These are phyloP conservation scores for Drosophila ironensis DNA, from an alignment of 1,140 invertebrate genomes.

Conservation along the genomic window DNA sequence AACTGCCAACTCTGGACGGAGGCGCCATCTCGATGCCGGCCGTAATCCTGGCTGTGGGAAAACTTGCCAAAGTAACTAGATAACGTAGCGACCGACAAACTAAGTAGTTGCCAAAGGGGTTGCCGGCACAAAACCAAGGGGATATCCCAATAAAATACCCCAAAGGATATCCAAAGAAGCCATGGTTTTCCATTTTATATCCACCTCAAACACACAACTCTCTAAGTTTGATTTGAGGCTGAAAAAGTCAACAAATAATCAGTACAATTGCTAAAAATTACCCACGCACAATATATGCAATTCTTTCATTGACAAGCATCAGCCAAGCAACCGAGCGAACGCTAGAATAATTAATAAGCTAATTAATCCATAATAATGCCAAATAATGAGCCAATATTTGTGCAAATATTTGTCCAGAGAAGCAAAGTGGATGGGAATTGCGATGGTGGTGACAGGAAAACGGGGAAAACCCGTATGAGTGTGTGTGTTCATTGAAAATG, in stretches of 20 bases:
- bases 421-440: conserved; percentile 41
- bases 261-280: too few relatives aligned
- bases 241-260: too few relatives aligned
- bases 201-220: too few relatives aligned
- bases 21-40: conserved; percentile 24
- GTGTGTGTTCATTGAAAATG: conserved; percentile 60
- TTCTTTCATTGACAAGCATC: too few relatives aligned
- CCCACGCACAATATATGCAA: too few relatives aligned
- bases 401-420: conserved; percentile 47
- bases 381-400: conserved; percentile 76
- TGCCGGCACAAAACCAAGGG: not conserved
- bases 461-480: not conserved
- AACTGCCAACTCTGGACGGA: conserved; percentile 23
- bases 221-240: not conserved
- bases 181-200: too few relatives aligned
- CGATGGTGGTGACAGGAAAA: conserved; percentile 26
- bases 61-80: conserved; percentile 74
- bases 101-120: conserved; percentile 39
- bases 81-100: conserved; percentile 50
- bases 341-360: conserved; percentile 63
- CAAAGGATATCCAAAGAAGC: conserved; percentile 1
- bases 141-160: not conserved
- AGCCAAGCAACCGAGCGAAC: not conserved
- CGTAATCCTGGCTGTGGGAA: conserved; percentile 57
- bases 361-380: conserved; percentile 67